phyloP scores from a whole-genome alignment of 2,113 vertebrate species.

The Etheostoma spectabile region DNA sequence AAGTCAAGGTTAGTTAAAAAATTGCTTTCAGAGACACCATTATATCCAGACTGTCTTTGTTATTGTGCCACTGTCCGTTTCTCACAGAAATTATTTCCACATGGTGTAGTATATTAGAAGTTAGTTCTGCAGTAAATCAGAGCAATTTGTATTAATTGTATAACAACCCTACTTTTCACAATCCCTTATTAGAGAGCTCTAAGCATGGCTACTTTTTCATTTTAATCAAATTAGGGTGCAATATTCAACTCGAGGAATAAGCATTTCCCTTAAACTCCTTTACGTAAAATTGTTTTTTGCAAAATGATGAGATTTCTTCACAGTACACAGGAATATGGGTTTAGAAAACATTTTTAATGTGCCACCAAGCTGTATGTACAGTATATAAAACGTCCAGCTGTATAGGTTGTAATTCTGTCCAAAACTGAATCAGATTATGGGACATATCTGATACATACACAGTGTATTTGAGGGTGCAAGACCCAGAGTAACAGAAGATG shows the following conservation, averaged over 20 bases:
- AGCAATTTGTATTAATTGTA: not conserved
- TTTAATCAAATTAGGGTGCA: constrained; percentile 4
- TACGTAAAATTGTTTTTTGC: constrained; percentile 5
- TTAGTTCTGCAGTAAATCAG: not conserved
- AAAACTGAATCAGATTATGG: constrained; percentile 3
- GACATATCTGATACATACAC: constrained; percentile 18
- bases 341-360: not conserved
- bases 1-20: not conserved
- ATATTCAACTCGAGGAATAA: not conserved
- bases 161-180: not conserved
- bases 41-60: not conserved
- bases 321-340: not conserved
- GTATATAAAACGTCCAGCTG: not conserved
- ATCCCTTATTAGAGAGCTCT: not conserved
- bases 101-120: not conserved
- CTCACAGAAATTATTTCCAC: not conserved
- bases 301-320: not conserved
- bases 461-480: not conserved
- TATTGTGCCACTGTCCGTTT: not conserved
- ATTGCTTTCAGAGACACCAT: not conserved
- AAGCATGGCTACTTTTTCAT: not conserved
- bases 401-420: not conserved
- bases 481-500: constrained; percentile 16
- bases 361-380: not conserved
- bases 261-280: not conserved